These are phyloP conservation scores for Heliothis virescens DNA, from an alignment of 1,140 invertebrate genomes.

Conservation along the genomic window DNA sequence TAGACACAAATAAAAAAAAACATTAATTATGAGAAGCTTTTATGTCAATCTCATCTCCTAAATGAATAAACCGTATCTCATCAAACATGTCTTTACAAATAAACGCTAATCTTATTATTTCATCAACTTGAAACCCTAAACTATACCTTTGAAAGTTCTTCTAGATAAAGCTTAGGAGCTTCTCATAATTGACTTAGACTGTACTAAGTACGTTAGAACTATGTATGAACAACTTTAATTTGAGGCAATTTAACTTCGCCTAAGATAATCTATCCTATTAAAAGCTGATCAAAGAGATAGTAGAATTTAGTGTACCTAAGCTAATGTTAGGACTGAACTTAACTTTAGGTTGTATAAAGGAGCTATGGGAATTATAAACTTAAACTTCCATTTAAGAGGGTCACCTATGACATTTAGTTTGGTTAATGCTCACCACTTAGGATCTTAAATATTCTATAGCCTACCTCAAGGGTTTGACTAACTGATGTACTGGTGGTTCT, in stretches of 20 bases:
- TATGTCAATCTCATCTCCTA: no score
- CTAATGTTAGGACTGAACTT: background rate
- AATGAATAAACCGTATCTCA: background rate
- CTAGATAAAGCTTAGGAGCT: background rate
- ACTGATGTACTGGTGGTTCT: no score
- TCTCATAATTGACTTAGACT: slow-evolving; percentile 8
- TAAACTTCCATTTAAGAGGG: background rate
- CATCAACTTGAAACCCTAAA: background rate
- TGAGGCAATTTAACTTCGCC: slow-evolving; percentile 6
- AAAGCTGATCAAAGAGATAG: background rate
- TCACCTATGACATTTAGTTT: background rate
- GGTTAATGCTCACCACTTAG: no score
- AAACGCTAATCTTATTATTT: background rate
- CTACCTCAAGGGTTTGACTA: no score
- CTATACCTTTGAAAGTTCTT: background rate
- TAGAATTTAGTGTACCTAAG: background rate
- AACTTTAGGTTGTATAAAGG: no score
- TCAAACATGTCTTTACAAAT: background rate
- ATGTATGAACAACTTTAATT: slow-evolving; percentile 9
- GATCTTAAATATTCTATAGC: no score
- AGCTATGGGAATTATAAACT: no score
- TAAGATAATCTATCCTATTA: slow-evolving; percentile 5
- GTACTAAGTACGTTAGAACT: slow-evolving; percentile 1
- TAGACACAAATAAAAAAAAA: no score
- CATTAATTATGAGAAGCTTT: no score